Percentiles rank a stretch among this genome's conserved stretches.
Evolutionary conservation across 2,888 invertebrate genomes (phyloP).

Genomic region (Dynastes maya): DNA sequence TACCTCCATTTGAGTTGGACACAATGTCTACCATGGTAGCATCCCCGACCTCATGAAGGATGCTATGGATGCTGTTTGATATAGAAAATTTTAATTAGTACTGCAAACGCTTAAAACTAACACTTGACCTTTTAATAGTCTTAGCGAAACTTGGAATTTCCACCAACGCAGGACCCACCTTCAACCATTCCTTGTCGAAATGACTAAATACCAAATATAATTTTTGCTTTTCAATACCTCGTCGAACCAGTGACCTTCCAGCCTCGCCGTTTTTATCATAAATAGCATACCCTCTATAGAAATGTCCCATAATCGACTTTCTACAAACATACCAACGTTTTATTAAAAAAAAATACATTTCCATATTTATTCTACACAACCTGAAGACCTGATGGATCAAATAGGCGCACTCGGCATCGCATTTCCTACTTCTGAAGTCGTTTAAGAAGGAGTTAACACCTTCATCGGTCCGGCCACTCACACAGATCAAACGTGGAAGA

Average conservation of each 20-base stretch:
- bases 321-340: too few species aligned
- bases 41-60: constrained; percentile 5
- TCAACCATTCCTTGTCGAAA: background rate
- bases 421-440: too few species aligned
- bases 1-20: constrained; percentile 1
- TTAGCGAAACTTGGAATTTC: constrained; percentile 27
- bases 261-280: background rate
- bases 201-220: too few species aligned
- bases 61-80: constrained; percentile 14
- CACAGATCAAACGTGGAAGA: constrained; percentile 81
- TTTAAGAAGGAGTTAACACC: too few species aligned
- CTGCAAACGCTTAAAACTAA: background rate
- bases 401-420: too few species aligned
- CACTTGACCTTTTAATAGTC: constrained; percentile 28
- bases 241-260: background rate
- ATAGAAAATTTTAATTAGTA: background rate
- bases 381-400: too few species aligned
- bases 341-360: too few species aligned
- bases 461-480: constrained; percentile 85
- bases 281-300: constrained; percentile 35
- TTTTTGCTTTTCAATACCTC: background rate
- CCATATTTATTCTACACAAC: too few species aligned
- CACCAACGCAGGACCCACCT: constrained; percentile 12
- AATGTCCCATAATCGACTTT: too few species aligned
- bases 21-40: constrained; percentile 47